phyloP scores from a whole-genome alignment of 2,888 invertebrate genomes.

The Nebria brevicollis region DNA sequence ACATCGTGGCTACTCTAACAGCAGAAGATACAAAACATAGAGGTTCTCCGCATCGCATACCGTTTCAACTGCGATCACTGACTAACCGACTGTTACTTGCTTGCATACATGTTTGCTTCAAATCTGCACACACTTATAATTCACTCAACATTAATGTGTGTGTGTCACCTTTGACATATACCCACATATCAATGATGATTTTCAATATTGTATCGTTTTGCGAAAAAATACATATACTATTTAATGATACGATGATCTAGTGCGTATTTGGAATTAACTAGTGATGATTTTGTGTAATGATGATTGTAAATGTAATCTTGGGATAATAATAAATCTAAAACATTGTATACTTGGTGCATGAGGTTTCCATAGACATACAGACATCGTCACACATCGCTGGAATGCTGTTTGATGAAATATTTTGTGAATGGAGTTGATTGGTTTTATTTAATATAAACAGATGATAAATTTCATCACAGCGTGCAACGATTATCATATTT shows the following conservation, averaged over 20 bases:
- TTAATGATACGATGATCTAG: too few relatives aligned
- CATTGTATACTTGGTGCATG: not conserved
- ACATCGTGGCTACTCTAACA: constrained; percentile 49
- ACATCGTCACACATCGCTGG: not conserved
- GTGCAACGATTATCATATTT: constrained; percentile 26
- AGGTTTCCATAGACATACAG: not conserved
- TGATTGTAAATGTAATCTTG: not conserved
- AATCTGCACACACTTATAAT: not conserved
- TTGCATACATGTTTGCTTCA: not conserved
- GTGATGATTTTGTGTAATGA: not conserved
- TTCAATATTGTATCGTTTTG: not conserved
- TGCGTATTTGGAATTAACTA: too few relatives aligned
- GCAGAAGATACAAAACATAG: constrained; percentile 15
- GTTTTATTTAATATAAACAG: constrained; percentile 7
- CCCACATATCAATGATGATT: constrained; percentile 26
- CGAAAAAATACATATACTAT: too few relatives aligned
- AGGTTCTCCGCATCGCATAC: constrained; percentile 2
- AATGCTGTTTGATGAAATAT: constrained; percentile 1
- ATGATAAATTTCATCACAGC: constrained; percentile 29
- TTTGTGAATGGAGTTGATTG: not conserved
- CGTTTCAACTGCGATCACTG: not conserved
- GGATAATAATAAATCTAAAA: not conserved
- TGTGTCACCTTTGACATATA: constrained; percentile 23
- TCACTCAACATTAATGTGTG: constrained; percentile 2
- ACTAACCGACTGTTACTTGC: not conserved